phyloP scores from a whole-genome alignment of 2,888 invertebrate species.

The Drosophila gaucha region DNA sequence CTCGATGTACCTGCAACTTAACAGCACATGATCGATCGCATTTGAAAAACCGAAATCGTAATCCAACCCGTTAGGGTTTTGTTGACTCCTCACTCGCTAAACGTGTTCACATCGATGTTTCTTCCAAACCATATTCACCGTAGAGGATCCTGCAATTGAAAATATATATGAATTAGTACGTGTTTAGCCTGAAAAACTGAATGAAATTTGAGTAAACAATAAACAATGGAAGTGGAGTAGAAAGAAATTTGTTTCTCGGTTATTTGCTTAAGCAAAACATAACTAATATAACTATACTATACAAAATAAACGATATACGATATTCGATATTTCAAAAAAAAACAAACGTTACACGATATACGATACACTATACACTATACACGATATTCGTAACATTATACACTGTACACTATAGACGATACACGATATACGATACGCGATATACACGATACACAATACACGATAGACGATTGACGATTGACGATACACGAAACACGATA shows the following conservation, averaged over 20 bases:
- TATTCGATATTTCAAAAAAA: neutral
- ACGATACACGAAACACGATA: neutral
- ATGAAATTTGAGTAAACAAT: conserved; percentile 26
- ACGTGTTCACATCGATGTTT: neutral
- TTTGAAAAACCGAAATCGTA: neutral
- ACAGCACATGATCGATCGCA: neutral
- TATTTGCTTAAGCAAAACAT: too few relatives aligned
- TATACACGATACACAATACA: too few relatives aligned
- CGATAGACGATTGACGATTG: too few relatives aligned
- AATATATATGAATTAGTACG: conserved; percentile 19
- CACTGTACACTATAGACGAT: too few relatives aligned
- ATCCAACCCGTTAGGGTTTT: neutral
- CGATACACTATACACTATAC: neutral
- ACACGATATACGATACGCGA: too few relatives aligned
- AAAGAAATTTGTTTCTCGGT: neutral
- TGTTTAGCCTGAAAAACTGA: conserved; percentile 12
- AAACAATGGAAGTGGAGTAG: conserved; percentile 8
- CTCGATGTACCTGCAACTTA: neutral
- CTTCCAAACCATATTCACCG: neutral
- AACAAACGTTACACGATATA: neutral
- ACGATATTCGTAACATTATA: neutral
- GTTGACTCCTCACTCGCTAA: neutral
- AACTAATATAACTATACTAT: too few relatives aligned
- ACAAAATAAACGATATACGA: neutral
- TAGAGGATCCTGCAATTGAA: neutral